These are phyloP conservation scores for Galerucella pusilla DNA, from an alignment of 2,888 invertebrate genomes.

Conservation along the genomic window DNA sequence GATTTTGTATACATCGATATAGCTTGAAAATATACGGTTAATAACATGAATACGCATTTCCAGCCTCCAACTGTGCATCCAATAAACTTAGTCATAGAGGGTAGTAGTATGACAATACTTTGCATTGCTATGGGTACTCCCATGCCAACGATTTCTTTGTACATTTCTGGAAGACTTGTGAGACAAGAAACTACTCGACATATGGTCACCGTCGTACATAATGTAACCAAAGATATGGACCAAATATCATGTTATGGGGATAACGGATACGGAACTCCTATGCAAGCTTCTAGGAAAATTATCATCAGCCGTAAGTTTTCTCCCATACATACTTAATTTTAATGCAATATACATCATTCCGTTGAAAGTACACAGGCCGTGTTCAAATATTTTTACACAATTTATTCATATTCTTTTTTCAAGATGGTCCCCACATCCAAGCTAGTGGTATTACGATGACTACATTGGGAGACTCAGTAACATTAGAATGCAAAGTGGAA, in stretches of 20 bases:
- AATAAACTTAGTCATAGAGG: slow-evolving; percentile 84
- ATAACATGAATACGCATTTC: slow-evolving; percentile 34
- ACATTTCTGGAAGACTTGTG: slow-evolving; percentile 82
- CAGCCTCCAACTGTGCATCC: slow-evolving; percentile 88
- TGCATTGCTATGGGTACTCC: slow-evolving; percentile 89
- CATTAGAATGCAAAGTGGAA: slow-evolving; percentile 81
- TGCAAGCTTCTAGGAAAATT: slow-evolving; percentile 84
- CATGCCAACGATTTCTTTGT: slow-evolving; percentile 84
- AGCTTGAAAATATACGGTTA: too few species aligned
- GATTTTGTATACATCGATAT: slow-evolving; percentile 14
- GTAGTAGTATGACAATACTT: slow-evolving; percentile 86
- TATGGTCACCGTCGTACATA: slow-evolving; percentile 88
- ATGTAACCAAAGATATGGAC: slow-evolving; percentile 86
- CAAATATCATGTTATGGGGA: slow-evolving; percentile 89
- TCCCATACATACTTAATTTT: slow-evolving; percentile 22
- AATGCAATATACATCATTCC: slow-evolving; percentile 70
- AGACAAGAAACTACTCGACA: slow-evolving; percentile 84
- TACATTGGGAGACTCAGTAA: slow-evolving; percentile 79
- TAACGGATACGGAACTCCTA: slow-evolving; percentile 88
- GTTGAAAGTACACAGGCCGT: too few species aligned
- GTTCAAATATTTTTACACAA: too few species aligned
- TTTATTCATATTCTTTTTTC: too few species aligned
- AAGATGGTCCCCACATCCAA: slow-evolving; percentile 66
- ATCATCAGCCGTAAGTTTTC: slow-evolving; percentile 81
- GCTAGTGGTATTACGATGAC: slow-evolving; percentile 84